Evolutionary conservation across 1,140 invertebrate species (phyloP), one percentile per base, ranked within the genome.

Genomic region (Stenopsyche tienmushanensis): DNA sequence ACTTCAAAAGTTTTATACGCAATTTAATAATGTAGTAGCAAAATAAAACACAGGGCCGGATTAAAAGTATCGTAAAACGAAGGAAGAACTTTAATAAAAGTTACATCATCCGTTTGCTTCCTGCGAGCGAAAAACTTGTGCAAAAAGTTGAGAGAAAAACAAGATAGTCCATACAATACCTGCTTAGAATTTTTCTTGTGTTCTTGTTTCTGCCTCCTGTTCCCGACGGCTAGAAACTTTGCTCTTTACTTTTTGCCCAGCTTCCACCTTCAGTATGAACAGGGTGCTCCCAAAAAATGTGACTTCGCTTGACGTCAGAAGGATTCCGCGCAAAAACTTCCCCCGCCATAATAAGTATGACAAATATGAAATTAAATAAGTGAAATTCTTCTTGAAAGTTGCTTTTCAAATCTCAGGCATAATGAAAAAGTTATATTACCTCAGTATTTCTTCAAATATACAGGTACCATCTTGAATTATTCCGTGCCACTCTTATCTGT

Each of bases 11-110:
- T 54, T 53, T 54, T 29, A 55, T 64, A 54, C 26, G 50, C 62
- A 64, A 41, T 64, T 64, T 64, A 54, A 64, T 64, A 64, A 64
- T 64, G 62, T 64, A 64, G 50, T 23, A 24, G 20, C 5, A 49
- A 39, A 64, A 64, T 64, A 64, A 54, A 64, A 64, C 50, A 64
- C 24, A 29, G 50, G 15, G 29, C 50, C 20, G 39, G 62, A 54
- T 64, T 64, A 64, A 53, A 64, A 64, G 62, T 64, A 64, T 64
- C 50, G 62, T 53, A 54, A 64, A 64, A 54, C 50, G 39, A 64
- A 42, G 15, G 26, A 47, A 7, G 8, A 54, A 64, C 20, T 64
- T 64, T 64, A 39, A 64, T 64, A 64, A 64, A 53, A 64, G 62
- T 64, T 64, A 54, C 62, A 55, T 64, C 62, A 64, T 64, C 50